phyloP scores from a whole-genome alignment of 2,113 vertebrate genomes.

The Ceyx melanurus region DNA sequence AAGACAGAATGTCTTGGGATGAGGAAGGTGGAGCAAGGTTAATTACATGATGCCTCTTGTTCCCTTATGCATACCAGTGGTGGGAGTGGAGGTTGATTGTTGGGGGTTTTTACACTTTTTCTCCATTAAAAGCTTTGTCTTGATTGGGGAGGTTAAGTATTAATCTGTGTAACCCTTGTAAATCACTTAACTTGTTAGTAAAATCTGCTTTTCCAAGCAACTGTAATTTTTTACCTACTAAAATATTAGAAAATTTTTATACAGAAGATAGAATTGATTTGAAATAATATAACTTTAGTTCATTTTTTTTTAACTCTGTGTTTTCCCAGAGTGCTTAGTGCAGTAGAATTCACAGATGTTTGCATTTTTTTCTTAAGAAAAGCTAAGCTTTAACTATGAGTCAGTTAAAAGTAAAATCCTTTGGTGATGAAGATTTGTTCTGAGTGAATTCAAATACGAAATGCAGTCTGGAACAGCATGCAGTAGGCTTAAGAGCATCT shows the following conservation, averaged over 20 bases:
- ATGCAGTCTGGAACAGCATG: constrained; percentile 45
- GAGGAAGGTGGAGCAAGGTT: not conserved
- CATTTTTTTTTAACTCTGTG: not conserved
- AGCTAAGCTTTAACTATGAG: constrained; percentile 72
- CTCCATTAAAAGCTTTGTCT: constrained; percentile 67
- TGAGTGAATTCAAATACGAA: not conserved
- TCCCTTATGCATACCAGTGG: not conserved
- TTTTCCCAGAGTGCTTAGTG: constrained; percentile 63
- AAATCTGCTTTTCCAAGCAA: constrained; percentile 66
- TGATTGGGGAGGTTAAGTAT: constrained; percentile 53
- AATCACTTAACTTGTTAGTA: constrained; percentile 66
- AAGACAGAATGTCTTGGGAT: not conserved
- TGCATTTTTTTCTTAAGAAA: constrained; percentile 75
- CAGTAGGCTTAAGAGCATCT: constrained; percentile 35
- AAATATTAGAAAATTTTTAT: constrained; percentile 55
- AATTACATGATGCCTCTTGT: not conserved
- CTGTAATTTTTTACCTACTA: constrained; percentile 57
- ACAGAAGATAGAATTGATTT: constrained; percentile 11
- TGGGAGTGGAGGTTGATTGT: not conserved
- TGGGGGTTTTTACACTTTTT: not conserved
- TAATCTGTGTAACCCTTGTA: constrained; percentile 22
- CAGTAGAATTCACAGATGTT: constrained; percentile 46
- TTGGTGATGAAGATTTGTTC: not conserved
- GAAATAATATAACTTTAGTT: not conserved
- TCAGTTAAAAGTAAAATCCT: constrained; percentile 57